Base-by-base conservation (phyloP, 2,113 vertebrate species). In the Nothobranchius furzeri region DNA sequence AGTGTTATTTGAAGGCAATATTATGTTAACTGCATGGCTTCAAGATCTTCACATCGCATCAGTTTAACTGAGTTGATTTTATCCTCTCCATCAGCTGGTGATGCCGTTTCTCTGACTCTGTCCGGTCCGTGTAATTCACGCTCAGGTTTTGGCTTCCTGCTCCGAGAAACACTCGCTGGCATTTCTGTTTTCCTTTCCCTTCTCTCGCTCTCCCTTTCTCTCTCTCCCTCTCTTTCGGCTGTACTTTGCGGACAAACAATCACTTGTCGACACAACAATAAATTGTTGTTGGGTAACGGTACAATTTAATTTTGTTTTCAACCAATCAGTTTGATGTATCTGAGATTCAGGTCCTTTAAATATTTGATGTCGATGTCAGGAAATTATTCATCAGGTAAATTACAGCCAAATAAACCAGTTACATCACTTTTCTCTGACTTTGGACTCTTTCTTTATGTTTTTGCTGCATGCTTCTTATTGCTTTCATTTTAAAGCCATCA, bases 21-120 rank as follows among this genome's bases (percentile, higher is more conserved):
- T 91, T 90, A 79, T 84, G 82, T 91, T 90, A 71, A 67, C 75
- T 92, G 91, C 91, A 92, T 92, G 91, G 88, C 88, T 89, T 89
- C 68, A 60, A 79, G 77, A 86, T 73, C 75, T 77, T 79, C 82
- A 83, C 83, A 24, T 59, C 40, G 57, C 66, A 50, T 79, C 75
- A 66, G 20, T 83, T 84, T 58, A 51, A 81, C 80, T 62, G 75
- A 86, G 74, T 80, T 81, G 42, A 78, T 56, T 67, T 82, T 58
- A n/a, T 70, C 45, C 65, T 60, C 64, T 43, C 71, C 69, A 76
- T 83, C 73, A 68, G 75, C 70, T 71, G 75, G 60, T 43, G 12
- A 75, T 68, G 45, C 73, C 68, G 45, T 73, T 56, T 55, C 81
- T 37, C 62, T 59, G 68, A 73, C 50, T 64, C 12, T 40, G 35